Base-by-base conservation (phyloP, 2,888 invertebrate species). In the Watsonalla cultraria region DNA sequence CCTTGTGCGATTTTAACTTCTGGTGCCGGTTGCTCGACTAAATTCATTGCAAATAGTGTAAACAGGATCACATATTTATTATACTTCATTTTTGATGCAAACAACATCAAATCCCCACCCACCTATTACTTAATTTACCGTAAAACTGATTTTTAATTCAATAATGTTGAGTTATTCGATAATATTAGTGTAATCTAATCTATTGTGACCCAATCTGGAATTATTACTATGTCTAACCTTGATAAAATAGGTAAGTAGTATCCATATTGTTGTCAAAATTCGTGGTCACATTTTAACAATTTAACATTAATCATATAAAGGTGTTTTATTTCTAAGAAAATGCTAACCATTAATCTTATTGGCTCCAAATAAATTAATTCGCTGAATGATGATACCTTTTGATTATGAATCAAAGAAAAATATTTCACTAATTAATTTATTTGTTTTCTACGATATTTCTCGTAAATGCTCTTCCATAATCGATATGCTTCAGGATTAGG, bases 21-120 rank as follows among this genome's bases (percentile, higher is more conserved):
- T 0, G 79, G 84, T 0, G 83, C 71, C 46, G 80, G 82, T 53
- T 83, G 80, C 14, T 84, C 80, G 34, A 84, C 69, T 54, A 84
- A 64, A 59, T 82, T 81, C 62, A 76, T 70, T 11, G 71, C 76
- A 47, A 85, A 72, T 14, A 84, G 67, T 37, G 80, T 76, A 61
- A 83, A 81, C 54, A 85, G 61, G 53, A 82, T 67, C 52, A 84
- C 55, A 53, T 66, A 69, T 59, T 77, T 78, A 48, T 54, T 60
- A 55, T 62, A 70, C 62, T 64, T 72, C 73, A 74, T 73, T 60
- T 55, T 46, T 13, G n/a, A 46, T 24, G 8, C n/a, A 14, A 37
- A 13, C 33, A 9, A 24, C 24, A 24, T 24, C 4, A 24, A 24
- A 24, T 24, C 4, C 24, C 24, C 24, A 24, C 2, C 24, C 24